A percentile compares a stretch with the other conserved stretches of the same genome.
phyloP scores from a whole-genome alignment of 2,888 invertebrate species.

The Embidobia sp. region DNA sequence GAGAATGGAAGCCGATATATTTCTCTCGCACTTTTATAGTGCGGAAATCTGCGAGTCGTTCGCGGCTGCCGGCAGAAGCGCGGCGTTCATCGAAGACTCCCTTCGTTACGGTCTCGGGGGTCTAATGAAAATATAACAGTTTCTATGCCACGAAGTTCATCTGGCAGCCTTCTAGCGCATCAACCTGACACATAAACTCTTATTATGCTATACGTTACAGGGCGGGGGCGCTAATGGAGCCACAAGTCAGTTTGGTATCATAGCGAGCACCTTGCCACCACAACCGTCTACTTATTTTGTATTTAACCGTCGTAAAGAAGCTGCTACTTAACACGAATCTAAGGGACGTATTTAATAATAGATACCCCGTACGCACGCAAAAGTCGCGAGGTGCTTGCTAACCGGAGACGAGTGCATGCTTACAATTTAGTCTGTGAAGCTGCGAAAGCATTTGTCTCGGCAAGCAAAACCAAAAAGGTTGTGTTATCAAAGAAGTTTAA shows the following conservation, averaged over 20 bases:
- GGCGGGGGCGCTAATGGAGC: slow-evolving; percentile 80
- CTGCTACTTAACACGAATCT: slow-evolving; percentile 63
- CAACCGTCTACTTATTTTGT: slow-evolving; percentile 80
- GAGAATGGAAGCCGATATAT: slow-evolving; percentile 49
- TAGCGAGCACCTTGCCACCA: slow-evolving; percentile 67
- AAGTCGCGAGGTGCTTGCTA: slow-evolving; percentile 16
- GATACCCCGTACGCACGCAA: slow-evolving; percentile 41
- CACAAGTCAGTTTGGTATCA: slow-evolving; percentile 80
- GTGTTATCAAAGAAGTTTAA: no score
- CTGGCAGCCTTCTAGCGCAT: slow-evolving; percentile 80
- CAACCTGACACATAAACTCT: slow-evolving; percentile 82
- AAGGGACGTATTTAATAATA: slow-evolving; percentile 59
- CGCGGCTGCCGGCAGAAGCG: slow-evolving; percentile 56
- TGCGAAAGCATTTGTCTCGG: no score
- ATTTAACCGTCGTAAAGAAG: slow-evolving; percentile 81
- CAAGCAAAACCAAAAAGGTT: no score
- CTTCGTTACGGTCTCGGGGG: slow-evolving; percentile 67
- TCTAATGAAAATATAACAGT: slow-evolving; percentile 82
- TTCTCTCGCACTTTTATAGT: slow-evolving; percentile 58
- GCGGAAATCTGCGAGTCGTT: slow-evolving; percentile 51
- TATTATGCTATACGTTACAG: slow-evolving; percentile 81
- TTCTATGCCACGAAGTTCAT: slow-evolving; percentile 79
- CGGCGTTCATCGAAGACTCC: slow-evolving; percentile 68
- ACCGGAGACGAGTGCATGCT: no score
- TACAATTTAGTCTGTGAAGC: no score